Percentiles rank a stretch among this genome's conserved stretches.
Conservation (phyloP, 2,888 invertebrate species). For the Chirona hameri region DNA sequence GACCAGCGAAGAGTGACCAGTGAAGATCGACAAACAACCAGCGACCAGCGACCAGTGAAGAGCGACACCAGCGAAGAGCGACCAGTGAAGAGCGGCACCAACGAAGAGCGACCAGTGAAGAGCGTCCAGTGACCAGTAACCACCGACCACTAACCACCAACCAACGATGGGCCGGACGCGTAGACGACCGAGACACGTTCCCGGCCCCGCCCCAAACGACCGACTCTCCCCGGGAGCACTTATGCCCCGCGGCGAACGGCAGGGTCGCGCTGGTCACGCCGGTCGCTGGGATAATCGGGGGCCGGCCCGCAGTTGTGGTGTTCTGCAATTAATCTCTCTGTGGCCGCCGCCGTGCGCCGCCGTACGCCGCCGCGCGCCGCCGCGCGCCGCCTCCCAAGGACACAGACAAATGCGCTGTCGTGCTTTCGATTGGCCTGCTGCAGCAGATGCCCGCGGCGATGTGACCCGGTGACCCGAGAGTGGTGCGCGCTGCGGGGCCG, state of each 20-base stretch:
- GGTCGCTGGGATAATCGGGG: background rate
- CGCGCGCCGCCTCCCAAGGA: constrained; percentile 3
- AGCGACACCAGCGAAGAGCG: no score
- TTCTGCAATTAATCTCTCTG: background rate
- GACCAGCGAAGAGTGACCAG: no score
- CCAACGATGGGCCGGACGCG: background rate
- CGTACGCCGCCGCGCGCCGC: no score
- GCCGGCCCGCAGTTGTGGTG: background rate
- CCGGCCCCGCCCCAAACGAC: background rate
- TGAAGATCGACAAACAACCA: no score
- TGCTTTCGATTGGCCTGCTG: constrained; percentile 11
- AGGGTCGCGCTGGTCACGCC: background rate
- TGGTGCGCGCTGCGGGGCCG: background rate
- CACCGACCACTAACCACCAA: no score
- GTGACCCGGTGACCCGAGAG: background rate
- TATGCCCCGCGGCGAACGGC: background rate
- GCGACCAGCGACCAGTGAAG: no score
- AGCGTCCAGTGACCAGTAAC: no score
- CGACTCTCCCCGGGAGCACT: background rate
- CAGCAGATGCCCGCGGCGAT: background rate
- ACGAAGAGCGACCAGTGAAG: no score
- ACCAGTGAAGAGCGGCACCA: no score
- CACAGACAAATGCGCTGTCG: background rate
- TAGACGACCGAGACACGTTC: background rate
- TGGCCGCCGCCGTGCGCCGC: background rate